A percentile compares a stretch with the other conserved stretches of the same genome.
phyloP scores from a whole-genome alignment of 2,888 invertebrate genomes.

The Habroteleia sp. region DNA sequence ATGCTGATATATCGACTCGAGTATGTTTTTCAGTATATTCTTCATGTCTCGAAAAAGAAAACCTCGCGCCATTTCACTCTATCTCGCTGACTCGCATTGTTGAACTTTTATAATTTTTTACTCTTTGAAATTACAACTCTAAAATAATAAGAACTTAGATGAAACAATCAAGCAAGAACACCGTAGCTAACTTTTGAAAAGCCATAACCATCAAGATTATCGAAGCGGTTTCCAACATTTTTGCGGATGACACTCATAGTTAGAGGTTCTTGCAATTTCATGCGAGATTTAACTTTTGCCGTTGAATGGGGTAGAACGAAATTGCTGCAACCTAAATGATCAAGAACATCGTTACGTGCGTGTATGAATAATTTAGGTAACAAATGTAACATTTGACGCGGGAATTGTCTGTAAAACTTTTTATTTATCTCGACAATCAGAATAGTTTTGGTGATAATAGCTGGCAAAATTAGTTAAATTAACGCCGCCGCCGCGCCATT shows the following conservation, averaged over 20 bases:
- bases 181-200: constrained; percentile 26
- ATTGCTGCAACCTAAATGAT: too few species aligned
- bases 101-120: constrained; percentile 77
- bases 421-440: background rate
- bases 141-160: constrained; percentile 53
- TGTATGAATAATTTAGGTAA: too few species aligned
- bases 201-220: constrained; percentile 11
- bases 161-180: too few species aligned
- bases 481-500: background rate
- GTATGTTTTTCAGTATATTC: too few species aligned
- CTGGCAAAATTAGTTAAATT: constrained; percentile 30
- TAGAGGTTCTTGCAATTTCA: constrained; percentile 24
- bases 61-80: too few species aligned
- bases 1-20: too few species aligned
- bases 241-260: constrained; percentile 14
- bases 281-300: constrained; percentile 7
- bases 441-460: constrained; percentile 5
- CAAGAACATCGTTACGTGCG: background rate
- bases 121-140: constrained; percentile 71
- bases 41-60: too few species aligned
- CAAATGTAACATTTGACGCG: too few species aligned
- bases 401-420: background rate
- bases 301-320: too few species aligned
- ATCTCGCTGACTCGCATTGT: constrained; percentile 65
- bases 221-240: constrained; percentile 16